Percentiles rank a stretch among this genome's conserved stretches.
These are phyloP conservation scores for Podotricha telesiphe DNA, from an alignment of 2,888 invertebrate genomes.

Conservation along the genomic window DNA sequence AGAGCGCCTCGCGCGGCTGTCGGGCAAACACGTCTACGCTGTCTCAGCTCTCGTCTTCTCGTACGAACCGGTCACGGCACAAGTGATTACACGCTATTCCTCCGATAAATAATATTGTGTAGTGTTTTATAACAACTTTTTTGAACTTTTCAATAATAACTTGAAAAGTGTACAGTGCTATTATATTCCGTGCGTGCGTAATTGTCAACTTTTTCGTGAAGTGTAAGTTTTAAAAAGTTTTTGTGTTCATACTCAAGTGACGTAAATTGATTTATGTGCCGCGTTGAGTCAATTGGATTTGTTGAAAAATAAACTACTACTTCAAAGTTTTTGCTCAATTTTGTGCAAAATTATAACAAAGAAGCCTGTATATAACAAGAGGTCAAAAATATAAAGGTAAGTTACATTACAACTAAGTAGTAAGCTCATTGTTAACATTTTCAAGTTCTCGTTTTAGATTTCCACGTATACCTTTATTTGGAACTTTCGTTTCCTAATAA, in stretches of 20 bases:
- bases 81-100: conserved; percentile 65
- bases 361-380: background rate
- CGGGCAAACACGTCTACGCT: conserved; percentile 58
- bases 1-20: conserved; percentile 73
- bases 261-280: conserved; percentile 61
- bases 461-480: conserved; percentile 35
- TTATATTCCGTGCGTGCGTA: conserved; percentile 35
- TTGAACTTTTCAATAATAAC: conserved; percentile 38
- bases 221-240: conserved; percentile 70
- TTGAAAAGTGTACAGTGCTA: conserved; percentile 37
- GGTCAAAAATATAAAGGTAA: conserved; percentile 33
- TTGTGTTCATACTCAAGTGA: conserved; percentile 55
- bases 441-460: conserved; percentile 15
- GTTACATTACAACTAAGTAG: background rate
- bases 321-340: conserved; percentile 31
- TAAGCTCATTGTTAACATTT: conserved; percentile 24
- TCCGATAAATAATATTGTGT: conserved; percentile 66
- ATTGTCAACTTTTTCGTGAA: conserved; percentile 58
- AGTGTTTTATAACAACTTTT: conserved; percentile 60
- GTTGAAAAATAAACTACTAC: conserved; percentile 51
- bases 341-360: conserved; percentile 28
- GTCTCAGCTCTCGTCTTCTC: conserved; percentile 44
- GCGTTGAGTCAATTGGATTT: conserved; percentile 54
- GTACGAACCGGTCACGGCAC: conserved; percentile 63
- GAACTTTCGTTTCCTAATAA: conserved; percentile 37